A percentile compares a stretch with the other conserved stretches of the same genome.
These are phyloP conservation scores for Temnothorax longispinosus DNA, from an alignment of 1,140 invertebrate species.

Conservation along the genomic window DNA sequence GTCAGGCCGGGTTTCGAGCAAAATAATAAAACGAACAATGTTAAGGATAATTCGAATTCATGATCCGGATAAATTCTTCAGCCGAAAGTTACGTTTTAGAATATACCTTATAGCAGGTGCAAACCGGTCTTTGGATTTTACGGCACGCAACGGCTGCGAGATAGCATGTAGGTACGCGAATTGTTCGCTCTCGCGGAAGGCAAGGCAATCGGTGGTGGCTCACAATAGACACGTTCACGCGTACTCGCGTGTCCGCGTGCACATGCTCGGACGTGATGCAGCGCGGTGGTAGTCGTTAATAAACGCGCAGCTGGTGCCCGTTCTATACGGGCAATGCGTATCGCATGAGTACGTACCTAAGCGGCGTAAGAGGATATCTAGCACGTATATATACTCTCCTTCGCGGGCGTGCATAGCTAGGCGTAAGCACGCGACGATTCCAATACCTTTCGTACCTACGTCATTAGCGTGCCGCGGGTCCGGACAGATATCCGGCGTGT, in stretches of 20 bases:
- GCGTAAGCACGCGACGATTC: constrained; percentile 51
- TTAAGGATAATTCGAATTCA: not conserved
- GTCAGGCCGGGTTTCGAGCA: not conserved
- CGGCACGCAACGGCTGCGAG: not conserved
- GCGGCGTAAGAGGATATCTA: constrained; percentile 7
- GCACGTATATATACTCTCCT: not conserved
- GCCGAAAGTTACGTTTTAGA: not conserved
- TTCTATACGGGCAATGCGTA: not conserved
- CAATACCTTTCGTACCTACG: constrained; percentile 55
- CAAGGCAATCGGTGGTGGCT: not conserved
- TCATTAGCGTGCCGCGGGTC: constrained; percentile 71
- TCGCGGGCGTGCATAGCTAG: not conserved
- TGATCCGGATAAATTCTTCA: not conserved
- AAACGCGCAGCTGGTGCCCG: constrained; percentile 40
- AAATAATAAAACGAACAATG: not conserved
- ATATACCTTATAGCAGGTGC: not conserved
- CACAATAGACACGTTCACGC: constrained; percentile 52
- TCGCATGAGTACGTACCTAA: constrained; percentile 1
- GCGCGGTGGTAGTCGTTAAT: constrained; percentile 31
- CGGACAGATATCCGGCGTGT: constrained; percentile 74
- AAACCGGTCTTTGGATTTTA: not conserved
- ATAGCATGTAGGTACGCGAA: not conserved
- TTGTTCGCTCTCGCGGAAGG: not conserved
- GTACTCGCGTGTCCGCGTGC: not conserved
- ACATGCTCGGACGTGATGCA: not conserved